Base-by-base conservation (phyloP, 2,888 invertebrate species). In the Ectemnius cavifrons region DNA sequence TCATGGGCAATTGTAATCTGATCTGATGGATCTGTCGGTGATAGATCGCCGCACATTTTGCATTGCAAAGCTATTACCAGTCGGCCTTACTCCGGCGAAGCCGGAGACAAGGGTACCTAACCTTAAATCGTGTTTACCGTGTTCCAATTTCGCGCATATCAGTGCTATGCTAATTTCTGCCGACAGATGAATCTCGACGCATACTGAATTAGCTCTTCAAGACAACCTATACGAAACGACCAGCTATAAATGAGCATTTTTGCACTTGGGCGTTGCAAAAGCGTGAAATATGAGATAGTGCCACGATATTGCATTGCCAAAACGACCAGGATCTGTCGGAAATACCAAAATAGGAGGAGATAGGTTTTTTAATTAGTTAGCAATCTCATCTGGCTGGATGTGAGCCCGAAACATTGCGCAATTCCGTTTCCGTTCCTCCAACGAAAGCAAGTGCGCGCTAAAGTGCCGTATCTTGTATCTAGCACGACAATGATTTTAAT, bases 401-500 rank as follows among this genome's bases (percentile, higher is more conserved):
- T 4, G 37, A 37, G 37, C 11, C 37, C 37, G 37, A 37, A 37
- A 37, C 37, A 4, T 37, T 37, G 37, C 63, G 63, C 56, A 71
- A 74, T 61, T 45, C 45, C 20, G 49, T 71, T 71, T 74, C 74
- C 71, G 67, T 71, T 71, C 64, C 67, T 46, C 47, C 67, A 70
- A 70, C 14, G 18, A 13, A 67, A 49, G 60, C 59, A 65, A 66
- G 56, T 64, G 73, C 58, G 63, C 28, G 23, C 16, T 52, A 16
- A 13, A 14, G 11, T 28, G 52, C 45, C 13, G 65, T 71, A 71
- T 74, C 65, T 71, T 27, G 6, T 37, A 71, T 74, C 65, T 71
- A 23, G 58, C 56, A 67, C 59, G 71, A 71, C 74, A 69, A 67
- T 71, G 58, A 70, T 76, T 77, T 77, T 66, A 63, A 46, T 70